Evolutionary conservation across 2,113 vertebrate species (phyloP).

Genomic region (Athene noctua): DNA sequence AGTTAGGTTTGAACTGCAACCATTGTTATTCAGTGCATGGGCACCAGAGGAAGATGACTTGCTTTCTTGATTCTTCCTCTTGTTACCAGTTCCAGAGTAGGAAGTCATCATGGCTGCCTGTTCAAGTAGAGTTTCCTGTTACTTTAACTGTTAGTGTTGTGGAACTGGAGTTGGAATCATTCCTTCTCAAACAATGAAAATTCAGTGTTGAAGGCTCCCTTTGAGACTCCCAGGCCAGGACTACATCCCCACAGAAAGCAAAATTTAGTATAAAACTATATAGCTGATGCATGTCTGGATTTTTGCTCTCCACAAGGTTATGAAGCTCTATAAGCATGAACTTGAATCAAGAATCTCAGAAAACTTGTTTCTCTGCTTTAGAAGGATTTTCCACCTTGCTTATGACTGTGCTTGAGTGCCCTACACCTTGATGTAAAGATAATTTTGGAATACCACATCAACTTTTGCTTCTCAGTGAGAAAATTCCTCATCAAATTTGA

Average conservation of each 20-base stretch:
- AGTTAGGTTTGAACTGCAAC: background rate
- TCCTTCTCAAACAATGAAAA: background rate
- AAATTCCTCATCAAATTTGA: background rate
- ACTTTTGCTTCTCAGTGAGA: background rate
- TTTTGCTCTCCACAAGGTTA: background rate
- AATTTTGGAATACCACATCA: background rate
- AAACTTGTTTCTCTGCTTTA: background rate
- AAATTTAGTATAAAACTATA: background rate
- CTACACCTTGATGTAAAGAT: background rate
- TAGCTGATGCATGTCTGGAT: background rate
- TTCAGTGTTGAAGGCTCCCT: background rate
- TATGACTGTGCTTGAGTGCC: background rate
- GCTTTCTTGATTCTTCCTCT: background rate
- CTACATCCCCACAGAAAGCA: background rate
- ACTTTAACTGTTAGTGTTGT: fast-evolving
- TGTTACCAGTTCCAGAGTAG: background rate
- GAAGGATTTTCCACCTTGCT: background rate
- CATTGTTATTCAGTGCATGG: background rate
- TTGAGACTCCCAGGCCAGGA: background rate
- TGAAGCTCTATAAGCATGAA: background rate
- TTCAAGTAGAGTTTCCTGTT: background rate
- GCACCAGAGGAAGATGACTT: background rate
- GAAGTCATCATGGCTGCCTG: background rate
- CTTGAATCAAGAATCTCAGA: background rate
- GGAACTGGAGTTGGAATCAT: background rate